Evolutionary conservation across 1,140 invertebrate genomes (phyloP).

Genomic region (Psilanteris sp.): DNA sequence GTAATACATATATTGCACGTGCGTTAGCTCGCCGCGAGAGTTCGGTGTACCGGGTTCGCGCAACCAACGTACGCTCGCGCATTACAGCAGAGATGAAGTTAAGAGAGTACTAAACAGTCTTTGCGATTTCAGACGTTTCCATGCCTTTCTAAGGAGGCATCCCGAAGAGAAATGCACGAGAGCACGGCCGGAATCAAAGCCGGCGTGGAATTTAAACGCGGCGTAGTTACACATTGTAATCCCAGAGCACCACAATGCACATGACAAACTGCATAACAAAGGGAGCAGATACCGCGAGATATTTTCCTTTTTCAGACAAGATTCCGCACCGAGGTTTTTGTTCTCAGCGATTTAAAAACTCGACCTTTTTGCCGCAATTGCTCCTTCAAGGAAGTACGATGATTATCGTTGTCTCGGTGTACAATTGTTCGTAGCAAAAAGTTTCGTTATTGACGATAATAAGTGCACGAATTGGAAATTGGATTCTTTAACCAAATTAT

Average conservation of each 20-base stretch:
- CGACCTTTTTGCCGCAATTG: constrained; percentile 35
- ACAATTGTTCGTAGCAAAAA: constrained; percentile 1
- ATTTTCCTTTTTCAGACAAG: constrained; percentile 16
- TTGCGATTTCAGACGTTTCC: constrained; percentile 70
- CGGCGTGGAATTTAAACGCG: constrained; percentile 49
- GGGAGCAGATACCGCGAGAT: constrained; percentile 11
- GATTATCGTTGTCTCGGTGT: constrained; percentile 1
- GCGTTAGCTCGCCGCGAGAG: constrained; percentile 31
- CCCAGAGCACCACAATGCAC: constrained; percentile 30
- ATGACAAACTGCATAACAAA: constrained; percentile 47
- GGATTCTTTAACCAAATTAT: constrained; percentile 1
- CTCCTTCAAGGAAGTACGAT: constrained; percentile 8
- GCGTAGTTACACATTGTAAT: constrained; percentile 54
- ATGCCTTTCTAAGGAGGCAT: constrained; percentile 73
- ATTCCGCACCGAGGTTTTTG: constrained; percentile 34
- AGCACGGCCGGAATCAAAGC: constrained; percentile 43
- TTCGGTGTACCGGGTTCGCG: constrained; percentile 39
- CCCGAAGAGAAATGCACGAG: constrained; percentile 67
- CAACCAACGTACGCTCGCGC: constrained; percentile 21
- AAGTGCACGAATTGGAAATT: neutral
- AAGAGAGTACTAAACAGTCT: constrained; percentile 52
- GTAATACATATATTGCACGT: constrained; percentile 36
- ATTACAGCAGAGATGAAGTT: constrained; percentile 63
- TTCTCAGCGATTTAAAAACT: constrained; percentile 6
- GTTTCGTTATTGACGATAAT: constrained; percentile 2